Conservation (phyloP, 2,113 vertebrate species). For the Pontoporia blainvillei region DNA sequence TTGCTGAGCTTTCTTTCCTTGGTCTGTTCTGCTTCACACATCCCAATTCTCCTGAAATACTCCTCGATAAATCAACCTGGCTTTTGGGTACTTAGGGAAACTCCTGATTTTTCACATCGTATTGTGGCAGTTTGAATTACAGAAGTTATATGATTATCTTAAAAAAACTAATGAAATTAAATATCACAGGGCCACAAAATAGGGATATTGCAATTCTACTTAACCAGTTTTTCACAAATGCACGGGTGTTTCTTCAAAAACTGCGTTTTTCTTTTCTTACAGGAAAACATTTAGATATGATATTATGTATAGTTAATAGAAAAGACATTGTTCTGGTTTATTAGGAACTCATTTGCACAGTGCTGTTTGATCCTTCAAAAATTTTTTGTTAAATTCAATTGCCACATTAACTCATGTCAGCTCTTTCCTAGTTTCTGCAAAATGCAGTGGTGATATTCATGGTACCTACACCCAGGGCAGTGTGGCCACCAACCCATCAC, state of each 20-base stretch:
- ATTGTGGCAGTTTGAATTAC: background rate
- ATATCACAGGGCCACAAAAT: background rate
- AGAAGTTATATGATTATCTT: background rate
- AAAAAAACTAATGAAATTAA: background rate
- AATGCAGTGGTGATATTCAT: background rate
- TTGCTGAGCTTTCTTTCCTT: background rate
- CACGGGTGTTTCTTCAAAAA: background rate
- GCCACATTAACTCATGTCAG: background rate
- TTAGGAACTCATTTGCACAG: background rate
- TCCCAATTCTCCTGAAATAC: background rate
- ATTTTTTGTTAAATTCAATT: background rate
- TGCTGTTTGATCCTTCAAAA: background rate
- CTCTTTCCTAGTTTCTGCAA: background rate
- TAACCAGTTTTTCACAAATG: background rate
- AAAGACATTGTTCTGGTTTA: background rate
- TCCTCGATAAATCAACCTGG: background rate
- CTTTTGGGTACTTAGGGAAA: background rate
- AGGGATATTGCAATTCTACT: background rate
- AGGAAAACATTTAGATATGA: background rate
- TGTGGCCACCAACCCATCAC: background rate
- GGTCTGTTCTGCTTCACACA: background rate
- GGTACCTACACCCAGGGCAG: fast-evolving
- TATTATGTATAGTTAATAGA: background rate
- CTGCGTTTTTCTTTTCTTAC: background rate
- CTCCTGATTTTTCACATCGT: background rate